Evolutionary conservation across 2,888 invertebrate genomes (phyloP).

Genomic region (Sipha maydis): DNA sequence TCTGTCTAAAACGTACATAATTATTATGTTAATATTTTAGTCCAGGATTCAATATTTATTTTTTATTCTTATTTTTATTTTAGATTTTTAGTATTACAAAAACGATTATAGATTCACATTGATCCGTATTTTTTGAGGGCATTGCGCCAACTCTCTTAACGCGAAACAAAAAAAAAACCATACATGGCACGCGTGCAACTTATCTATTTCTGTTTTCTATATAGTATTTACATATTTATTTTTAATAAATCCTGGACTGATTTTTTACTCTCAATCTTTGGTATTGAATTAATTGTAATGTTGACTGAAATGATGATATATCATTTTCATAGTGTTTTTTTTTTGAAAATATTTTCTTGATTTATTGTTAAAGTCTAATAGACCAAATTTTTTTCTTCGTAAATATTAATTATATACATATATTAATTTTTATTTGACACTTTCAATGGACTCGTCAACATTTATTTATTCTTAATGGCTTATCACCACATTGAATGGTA

Average conservation of each 20-base stretch:
- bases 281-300: not conserved
- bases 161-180: not conserved
- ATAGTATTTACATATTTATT: not conserved
- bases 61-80: not conserved
- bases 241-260: conserved; percentile 1
- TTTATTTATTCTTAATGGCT: not conserved
- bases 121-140: conserved; percentile 17
- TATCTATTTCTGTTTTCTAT: conserved; percentile 55
- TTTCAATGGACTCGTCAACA: not conserved
- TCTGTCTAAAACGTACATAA: conserved; percentile 22
- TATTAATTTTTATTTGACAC: not conserved
- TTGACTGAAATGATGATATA: conserved; percentile 49
- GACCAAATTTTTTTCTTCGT: conserved; percentile 12
- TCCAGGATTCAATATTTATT: conserved; percentile 24
- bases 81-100: conserved; percentile 12
- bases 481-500: not conserved
- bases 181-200: conserved; percentile 24
- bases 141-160: conserved; percentile 2
- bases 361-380: not conserved
- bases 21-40: conserved; percentile 12
- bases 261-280: conserved; percentile 17
- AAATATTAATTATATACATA: not conserved
- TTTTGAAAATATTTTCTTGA: conserved; percentile 12
- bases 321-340: conserved; percentile 45
- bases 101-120: conserved; percentile 28